Evolutionary conservation across 2,113 vertebrate species (phyloP), one percentile per base, ranked within the genome.

Genomic region (Chionis minor): DNA sequence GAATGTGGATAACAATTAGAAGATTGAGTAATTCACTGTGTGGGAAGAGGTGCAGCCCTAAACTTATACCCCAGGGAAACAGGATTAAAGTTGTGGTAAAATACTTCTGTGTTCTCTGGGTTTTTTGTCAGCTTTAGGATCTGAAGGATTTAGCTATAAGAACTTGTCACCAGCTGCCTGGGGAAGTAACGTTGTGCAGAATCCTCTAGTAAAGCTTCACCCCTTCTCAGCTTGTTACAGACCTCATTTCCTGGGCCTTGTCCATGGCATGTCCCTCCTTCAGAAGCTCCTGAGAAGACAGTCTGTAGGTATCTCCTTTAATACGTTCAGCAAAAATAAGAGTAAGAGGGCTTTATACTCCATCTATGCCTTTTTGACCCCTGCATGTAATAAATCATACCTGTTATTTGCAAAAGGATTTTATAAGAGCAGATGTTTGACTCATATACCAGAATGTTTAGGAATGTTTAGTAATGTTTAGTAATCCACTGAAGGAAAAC

Each of bases 31-130:
- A 72, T 27, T 15, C 91, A 17, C 22, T 80, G 6, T 62, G 61
- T 58, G 45, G 54, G 63, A 90, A 92, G 67, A 90, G 35, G 20
- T 65, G 20, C 45, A 86, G 62, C 40, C 85, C 58, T 85, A 74
- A 87, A 45, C 14, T 74, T 91, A 62, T 7, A 66, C 10, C 20
- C 32, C 10, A 74, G 58, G 27, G 70, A 82, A 71, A 52, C 30
- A 87, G 86, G 56, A 75, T 61, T 94, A 72, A 87, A 72, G 27
- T 67, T 81, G 44, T 84, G 24, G 67, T 82, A 75, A 88, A 85
- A 61, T 78, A 54, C 27, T 56, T 72, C 14, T 17, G 5, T 49
- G 12, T 77, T 92, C 32, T 75, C 66, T 40, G 5, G 0, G 2
- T 55, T 88, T 88, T 67, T 47, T 73, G 58, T 52, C 5, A 0